Percentiles rank a stretch among this genome's conserved stretches.
Conservation (phyloP, 1,140 invertebrate genomes). For the Dendroctonus ponderosae region DNA sequence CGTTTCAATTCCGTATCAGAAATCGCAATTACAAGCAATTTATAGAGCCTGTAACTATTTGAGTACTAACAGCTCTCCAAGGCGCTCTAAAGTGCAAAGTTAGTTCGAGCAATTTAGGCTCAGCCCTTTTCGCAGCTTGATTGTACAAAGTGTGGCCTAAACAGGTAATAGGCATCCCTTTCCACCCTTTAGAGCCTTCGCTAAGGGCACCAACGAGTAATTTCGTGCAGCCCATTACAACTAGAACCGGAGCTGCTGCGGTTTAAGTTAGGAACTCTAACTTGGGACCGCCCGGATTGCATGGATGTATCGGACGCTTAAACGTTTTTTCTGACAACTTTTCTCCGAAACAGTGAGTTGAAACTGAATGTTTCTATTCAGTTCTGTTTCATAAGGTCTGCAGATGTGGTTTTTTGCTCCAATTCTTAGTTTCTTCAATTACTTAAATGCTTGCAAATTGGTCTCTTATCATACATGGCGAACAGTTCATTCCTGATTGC, state of each 20-base stretch:
- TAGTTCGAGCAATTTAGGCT: slow-evolving; percentile 30
- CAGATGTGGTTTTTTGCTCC: no score
- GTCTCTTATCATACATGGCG: no score
- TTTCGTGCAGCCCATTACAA: slow-evolving; percentile 33
- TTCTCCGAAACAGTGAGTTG: no score
- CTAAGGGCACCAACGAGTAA: slow-evolving; percentile 16
- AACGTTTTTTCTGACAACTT: no score
- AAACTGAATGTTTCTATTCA: no score
- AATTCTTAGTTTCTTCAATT: no score
- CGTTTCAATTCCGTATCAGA: slow-evolving; percentile 14
- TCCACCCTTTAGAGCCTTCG: slow-evolving; percentile 17
- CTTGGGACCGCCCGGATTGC: slow-evolving; percentile 5
- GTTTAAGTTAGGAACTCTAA: slow-evolving; percentile 27
- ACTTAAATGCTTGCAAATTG: no score
- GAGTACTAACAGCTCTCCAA: slow-evolving; percentile 23
- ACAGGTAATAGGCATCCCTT: slow-evolving; percentile 31
- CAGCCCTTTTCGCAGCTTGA: slow-evolving; percentile 25
- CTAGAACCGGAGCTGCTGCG: slow-evolving; percentile 24
- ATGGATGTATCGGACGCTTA: no score
- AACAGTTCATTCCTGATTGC: no score
- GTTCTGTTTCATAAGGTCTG: no score
- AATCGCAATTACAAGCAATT: slow-evolving; percentile 22
- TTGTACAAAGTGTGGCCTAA: slow-evolving; percentile 35
- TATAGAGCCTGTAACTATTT: slow-evolving; percentile 26
- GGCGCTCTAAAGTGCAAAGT: slow-evolving; percentile 26